Conservation (phyloP, 2,113 vertebrate genomes). For the Zapornia atra region DNA sequence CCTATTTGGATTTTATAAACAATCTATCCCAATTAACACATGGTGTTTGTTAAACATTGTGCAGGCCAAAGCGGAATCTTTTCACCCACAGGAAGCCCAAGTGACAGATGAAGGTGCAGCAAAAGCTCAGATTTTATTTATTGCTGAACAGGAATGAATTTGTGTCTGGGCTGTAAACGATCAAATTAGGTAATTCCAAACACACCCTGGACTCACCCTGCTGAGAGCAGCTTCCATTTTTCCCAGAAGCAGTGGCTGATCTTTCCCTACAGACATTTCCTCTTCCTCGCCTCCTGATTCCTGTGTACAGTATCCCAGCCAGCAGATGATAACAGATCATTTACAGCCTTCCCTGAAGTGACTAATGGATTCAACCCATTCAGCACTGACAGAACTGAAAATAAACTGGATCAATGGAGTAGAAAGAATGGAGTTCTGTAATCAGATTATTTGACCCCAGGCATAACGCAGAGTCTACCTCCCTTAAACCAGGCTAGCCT, state of each 20-base stretch:
- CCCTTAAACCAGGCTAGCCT: not conserved
- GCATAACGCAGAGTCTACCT: not conserved
- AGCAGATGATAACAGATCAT: not conserved
- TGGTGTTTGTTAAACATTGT: not conserved
- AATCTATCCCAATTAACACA: not conserved
- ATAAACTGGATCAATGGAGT: not conserved
- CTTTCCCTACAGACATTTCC: not conserved
- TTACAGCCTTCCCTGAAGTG: not conserved
- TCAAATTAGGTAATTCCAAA: not conserved
- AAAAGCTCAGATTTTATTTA: constrained; percentile 33
- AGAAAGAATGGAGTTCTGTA: not conserved
- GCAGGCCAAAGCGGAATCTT: not conserved
- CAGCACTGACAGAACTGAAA: not conserved
- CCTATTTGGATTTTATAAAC: not conserved
- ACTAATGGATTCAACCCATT: not conserved
- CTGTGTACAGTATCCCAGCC: not conserved
- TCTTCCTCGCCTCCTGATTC: not conserved
- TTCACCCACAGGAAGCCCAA: not conserved
- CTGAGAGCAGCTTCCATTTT: not conserved
- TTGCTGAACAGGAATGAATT: not conserved
- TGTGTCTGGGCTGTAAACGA: not conserved
- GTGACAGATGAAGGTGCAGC: not conserved
- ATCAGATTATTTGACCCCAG: constrained; percentile 7
- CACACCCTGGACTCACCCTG: not conserved
- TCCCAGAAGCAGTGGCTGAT: not conserved